A percentile compares a stretch with the other conserved stretches of the same genome.
Conservation (phyloP, 2,113 vertebrate genomes). For the Sprattus sprattus region DNA sequence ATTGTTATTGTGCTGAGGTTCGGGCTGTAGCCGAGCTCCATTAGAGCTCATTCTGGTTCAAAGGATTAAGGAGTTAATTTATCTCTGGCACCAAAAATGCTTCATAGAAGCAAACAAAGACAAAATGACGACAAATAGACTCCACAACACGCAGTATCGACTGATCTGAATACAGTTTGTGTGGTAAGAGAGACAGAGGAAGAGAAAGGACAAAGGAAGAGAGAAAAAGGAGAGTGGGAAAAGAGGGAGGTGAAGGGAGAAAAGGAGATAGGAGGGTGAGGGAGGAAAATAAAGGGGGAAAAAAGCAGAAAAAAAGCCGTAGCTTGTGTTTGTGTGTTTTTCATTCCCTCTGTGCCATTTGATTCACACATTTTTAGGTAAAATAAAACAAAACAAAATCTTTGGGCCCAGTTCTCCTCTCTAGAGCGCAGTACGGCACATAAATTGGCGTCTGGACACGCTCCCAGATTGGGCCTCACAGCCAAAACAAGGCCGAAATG, state of each 20-base stretch:
- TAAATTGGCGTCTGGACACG: slow-evolving; percentile 36
- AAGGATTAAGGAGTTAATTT: not conserved
- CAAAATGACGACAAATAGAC: too few species aligned
- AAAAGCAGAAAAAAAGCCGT: not conserved
- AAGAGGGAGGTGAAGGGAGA: not conserved
- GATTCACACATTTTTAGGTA: slow-evolving; percentile 25
- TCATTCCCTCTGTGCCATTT: not conserved
- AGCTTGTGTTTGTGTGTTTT: not conserved
- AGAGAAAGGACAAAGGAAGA: not conserved
- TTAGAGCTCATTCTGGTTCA: not conserved
- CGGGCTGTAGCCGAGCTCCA: not conserved
- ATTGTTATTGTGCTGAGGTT: not conserved
- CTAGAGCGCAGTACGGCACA: not conserved
- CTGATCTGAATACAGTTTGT: not conserved
- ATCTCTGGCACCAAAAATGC: not conserved
- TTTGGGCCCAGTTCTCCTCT: slow-evolving; percentile 24
- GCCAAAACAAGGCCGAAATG: slow-evolving; percentile 6
- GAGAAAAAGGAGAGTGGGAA: not conserved
- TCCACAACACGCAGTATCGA: too few species aligned
- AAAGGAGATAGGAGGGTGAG: not conserved
- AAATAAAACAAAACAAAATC: slow-evolving; percentile 42
- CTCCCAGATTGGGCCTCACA: slow-evolving; percentile 26
- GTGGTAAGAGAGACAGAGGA: not conserved
- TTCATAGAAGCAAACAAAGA: not conserved
- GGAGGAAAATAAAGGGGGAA: not conserved